Base-by-base conservation (phyloP, 2,797 vertebrate species). In the Micromesistius poutassou region DNA sequence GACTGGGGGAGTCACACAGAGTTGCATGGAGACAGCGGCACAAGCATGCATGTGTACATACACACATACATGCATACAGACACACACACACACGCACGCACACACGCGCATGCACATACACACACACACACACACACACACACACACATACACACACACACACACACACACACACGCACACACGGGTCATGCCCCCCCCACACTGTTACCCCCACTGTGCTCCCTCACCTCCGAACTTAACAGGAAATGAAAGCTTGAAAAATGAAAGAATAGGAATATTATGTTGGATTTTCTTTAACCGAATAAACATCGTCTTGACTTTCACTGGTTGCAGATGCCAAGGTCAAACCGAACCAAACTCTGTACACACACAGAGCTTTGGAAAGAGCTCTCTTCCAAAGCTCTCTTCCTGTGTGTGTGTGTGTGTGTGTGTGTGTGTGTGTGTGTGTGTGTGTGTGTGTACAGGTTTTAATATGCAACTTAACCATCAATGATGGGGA, bases 201-300 rank as follows among this genome's bases (percentile, higher is more conserved):
- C 83, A 84, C 84, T 91, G 38, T 40, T 7, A 89, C 84, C 82
- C 31, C 31, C 31, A 31, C 31, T 31, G 31, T 89, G 84, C 89
- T 91, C 85, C 81, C 77, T 71, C 85, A 40, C 38, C 38, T 80
- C 85, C 78, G 30, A 85, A 83, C 82, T 85, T 86, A 80, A 87
- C 87, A 92, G 92, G 91, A 94, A 93, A 94, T 93, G 82, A 92
- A 86, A 92, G 84, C 82, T 88, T 86, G 85, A 74, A 85, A 85
- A 87, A 86, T 85, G 84, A 80, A 55, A 30, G 14, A 74, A 74
- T 4, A 74, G n/a, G 30, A 82, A 83, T 82, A 87, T 90, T 87
- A 88, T 89, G 76, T 88, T 86, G 82, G 83, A 90, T 83, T 83
- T 76, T 83, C 81, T 81, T 79, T 88, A 90, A 88, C 82, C 77